Evolutionary conservation across 2,797 vertebrate genomes (phyloP).

Genomic region (Poecilia velifera): DNA sequence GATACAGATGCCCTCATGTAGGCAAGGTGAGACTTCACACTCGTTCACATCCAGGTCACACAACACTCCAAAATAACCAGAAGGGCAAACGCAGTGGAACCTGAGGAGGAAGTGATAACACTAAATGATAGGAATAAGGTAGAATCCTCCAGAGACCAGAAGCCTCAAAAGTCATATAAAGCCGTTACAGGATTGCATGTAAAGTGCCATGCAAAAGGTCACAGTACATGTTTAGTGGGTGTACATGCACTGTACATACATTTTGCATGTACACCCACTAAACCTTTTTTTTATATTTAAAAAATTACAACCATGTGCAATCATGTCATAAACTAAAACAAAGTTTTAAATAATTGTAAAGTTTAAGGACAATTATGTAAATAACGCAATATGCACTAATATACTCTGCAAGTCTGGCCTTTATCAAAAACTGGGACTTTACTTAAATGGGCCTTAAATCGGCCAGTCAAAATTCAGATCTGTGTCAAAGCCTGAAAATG

Average conservation of each 20-base stretch:
- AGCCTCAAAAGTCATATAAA: neutral
- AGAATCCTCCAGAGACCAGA: slow-evolving; percentile 6
- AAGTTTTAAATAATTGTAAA: no score
- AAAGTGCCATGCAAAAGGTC: neutral
- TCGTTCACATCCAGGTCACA: slow-evolving; percentile 88
- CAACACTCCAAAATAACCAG: slow-evolving; percentile 81
- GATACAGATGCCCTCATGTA: slow-evolving; percentile 84
- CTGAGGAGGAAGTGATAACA: slow-evolving; percentile 65
- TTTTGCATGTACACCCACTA: no score
- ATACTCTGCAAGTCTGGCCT: no score
- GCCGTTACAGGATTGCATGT: neutral
- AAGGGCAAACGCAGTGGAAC: slow-evolving; percentile 81
- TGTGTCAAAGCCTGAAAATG: neutral
- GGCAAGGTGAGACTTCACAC: slow-evolving; percentile 85
- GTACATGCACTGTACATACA: no score
- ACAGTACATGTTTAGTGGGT: no score
- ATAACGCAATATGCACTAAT: no score
- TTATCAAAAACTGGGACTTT: no score
- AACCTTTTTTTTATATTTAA: no score
- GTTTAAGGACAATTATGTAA: no score
- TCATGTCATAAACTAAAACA: no score
- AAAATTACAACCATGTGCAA: no score
- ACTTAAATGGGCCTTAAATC: neutral
- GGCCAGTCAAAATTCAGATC: neutral
- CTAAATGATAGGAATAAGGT: slow-evolving; percentile 38